These are phyloP conservation scores for Drosophila bunnanda DNA, from an alignment of 2,888 invertebrate species.

Conservation along the genomic window DNA sequence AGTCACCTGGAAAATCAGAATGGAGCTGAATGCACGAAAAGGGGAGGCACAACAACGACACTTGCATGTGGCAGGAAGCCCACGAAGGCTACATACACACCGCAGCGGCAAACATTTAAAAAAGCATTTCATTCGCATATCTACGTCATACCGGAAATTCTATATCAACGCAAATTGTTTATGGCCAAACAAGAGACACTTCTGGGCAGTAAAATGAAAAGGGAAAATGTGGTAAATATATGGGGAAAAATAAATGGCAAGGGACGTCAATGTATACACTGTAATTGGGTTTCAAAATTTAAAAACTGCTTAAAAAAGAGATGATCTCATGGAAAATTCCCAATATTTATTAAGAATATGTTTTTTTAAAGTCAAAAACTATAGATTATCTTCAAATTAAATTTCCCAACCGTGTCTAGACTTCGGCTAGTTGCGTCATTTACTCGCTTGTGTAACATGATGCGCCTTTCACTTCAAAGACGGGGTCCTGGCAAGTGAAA, in stretches of 20 bases:
- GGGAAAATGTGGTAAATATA: constrained; percentile 3
- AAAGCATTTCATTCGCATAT: constrained; percentile 61
- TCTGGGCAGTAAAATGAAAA: constrained; percentile 23
- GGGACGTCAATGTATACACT: neutral
- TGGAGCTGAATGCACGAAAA: constrained; percentile 18
- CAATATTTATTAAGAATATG: neutral
- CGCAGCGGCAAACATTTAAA: constrained; percentile 69
- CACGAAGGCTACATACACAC: constrained; percentile 45
- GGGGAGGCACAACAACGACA: constrained; percentile 36
- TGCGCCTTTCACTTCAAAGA: constrained; percentile 18
- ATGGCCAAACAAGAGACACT: constrained; percentile 48
- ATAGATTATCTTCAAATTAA: neutral
- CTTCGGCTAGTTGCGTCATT: neutral
- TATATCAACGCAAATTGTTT: constrained; percentile 70
- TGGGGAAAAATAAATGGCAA: neutral
- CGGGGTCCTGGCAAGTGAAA: constrained; percentile 21
- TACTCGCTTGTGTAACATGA: constrained; percentile 12
- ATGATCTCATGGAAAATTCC: neutral
- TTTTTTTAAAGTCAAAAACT: too few relatives aligned
- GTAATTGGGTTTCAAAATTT: neutral
- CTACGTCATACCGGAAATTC: constrained; percentile 66
- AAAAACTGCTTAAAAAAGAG: neutral
- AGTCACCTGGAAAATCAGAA: constrained; percentile 65
- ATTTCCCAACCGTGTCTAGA: too few relatives aligned
- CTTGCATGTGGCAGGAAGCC: constrained; percentile 56